phyloP scores from a whole-genome alignment of 2,113 vertebrate genomes.

The Holacanthus passer region DNA sequence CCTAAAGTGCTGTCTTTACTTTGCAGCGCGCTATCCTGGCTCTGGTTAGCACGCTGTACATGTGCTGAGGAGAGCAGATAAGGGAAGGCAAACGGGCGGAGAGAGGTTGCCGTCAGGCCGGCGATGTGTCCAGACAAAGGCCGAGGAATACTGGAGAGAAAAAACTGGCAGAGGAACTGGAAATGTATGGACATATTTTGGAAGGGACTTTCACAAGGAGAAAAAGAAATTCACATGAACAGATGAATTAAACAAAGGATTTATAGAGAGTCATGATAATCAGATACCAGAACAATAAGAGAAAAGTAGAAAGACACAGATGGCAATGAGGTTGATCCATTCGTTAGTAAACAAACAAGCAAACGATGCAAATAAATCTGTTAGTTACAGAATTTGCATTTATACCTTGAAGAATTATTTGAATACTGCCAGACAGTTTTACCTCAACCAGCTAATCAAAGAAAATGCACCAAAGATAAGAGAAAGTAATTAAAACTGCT shows the following conservation, averaged over 20 bases:
- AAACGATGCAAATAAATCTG: conserved; percentile 27
- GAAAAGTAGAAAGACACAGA: conserved; percentile 16
- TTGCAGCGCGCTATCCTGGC: conserved; percentile 25
- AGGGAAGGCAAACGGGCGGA: conserved; percentile 36
- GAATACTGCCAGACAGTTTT: background rate
- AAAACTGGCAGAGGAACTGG: background rate
- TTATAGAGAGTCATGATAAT: conserved; percentile 26
- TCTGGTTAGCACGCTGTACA: conserved; percentile 47
- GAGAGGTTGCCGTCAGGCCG: conserved; percentile 12
- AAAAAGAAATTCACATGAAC: conserved; percentile 15
- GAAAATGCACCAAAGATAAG: conserved; percentile 54
- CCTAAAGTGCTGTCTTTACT: conserved; percentile 41
- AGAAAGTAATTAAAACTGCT: conserved; percentile 53
- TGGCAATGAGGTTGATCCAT: conserved; percentile 7
- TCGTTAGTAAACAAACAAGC: conserved; percentile 12
- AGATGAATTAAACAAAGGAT: conserved; percentile 1
- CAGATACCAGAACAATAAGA: conserved; percentile 57
- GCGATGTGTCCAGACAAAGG: conserved; percentile 26
- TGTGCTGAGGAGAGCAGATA: conserved; percentile 47
- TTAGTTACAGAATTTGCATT: background rate
- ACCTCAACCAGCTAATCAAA: conserved; percentile 27
- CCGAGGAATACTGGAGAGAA: background rate
- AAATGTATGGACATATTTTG: background rate
- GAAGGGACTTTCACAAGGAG: too few relatives aligned
- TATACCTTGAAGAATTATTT: conserved; percentile 6